These are phyloP conservation scores for Dicroscelio sp. DNA, from an alignment of 2,888 invertebrate genomes.

Conservation along the genomic window DNA sequence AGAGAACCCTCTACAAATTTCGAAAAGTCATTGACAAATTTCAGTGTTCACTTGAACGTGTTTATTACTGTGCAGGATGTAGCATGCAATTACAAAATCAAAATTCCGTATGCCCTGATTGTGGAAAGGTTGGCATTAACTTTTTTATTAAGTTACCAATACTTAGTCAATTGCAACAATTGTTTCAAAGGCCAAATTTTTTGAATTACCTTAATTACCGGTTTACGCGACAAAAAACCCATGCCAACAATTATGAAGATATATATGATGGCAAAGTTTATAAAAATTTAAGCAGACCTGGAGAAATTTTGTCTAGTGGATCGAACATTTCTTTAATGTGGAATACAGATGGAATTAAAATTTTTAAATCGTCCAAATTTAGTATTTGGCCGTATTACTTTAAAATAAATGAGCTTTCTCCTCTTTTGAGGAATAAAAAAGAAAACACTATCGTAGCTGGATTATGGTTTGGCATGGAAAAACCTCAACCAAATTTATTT, in stretches of 20 bases:
- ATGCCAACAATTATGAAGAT: background rate
- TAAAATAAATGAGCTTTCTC: constrained; percentile 12
- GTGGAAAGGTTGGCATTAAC: background rate
- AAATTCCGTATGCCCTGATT: background rate
- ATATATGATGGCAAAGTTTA: constrained; percentile 35
- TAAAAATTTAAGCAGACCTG: background rate
- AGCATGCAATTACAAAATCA: background rate
- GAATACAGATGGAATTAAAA: constrained; percentile 32
- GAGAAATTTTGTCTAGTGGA: background rate
- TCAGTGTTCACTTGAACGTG: constrained; percentile 19
- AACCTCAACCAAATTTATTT: constrained; percentile 43
- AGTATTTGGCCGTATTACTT: constrained; percentile 13
- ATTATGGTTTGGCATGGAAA: constrained; percentile 21
- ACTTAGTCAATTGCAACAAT: constrained; percentile 44
- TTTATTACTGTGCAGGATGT: constrained; percentile 18
- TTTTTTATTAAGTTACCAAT: constrained; percentile 33
- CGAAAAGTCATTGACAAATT: constrained; percentile 25
- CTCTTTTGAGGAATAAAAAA: background rate
- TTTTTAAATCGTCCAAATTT: constrained; percentile 19
- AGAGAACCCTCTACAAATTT: constrained; percentile 28
- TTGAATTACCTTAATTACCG: constrained; percentile 67
- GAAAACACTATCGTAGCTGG: constrained; percentile 34
- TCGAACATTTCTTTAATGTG: constrained; percentile 9
- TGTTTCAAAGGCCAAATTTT: constrained; percentile 54
- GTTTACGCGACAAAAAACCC: constrained; percentile 35